Evolutionary conservation across 1,140 invertebrate genomes (phyloP), one percentile per base, ranked within the genome.

Genomic region (Bombus soroeensis): DNA sequence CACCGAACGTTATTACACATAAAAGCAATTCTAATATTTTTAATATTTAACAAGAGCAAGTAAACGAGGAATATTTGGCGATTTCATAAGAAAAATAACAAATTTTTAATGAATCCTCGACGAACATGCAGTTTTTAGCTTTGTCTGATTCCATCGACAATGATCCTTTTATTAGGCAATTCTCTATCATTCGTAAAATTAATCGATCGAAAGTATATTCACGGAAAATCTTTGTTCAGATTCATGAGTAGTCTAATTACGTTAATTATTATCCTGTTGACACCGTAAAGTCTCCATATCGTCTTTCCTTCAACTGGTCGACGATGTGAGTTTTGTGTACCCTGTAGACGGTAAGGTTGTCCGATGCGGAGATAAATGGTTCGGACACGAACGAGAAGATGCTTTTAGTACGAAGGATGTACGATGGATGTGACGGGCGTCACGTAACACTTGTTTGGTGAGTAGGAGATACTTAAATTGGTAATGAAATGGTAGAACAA

Each of bases 331-430:
- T 81, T 81, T 41, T 41, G 41, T 59, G 53, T 37, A 68, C 15
- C 32, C 28, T 32, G 34, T n/a, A 73, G 70, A 34, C 59, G 34
- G 13, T 73, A 15, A 66, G 59, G 34, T 47, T 75, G 59, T 47
- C 25, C 59, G 59, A 53, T 47, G 81, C 22, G 41, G 62, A 83
- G 81, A 83, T 83, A 83, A 83, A 76, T 83, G 81, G 59, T 76
- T n/a, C 32, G 59, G 59, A 34, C 81, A 68, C 72, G 81, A 47
- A 64, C 15, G 41, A 82, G 81, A 64, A 43, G 72, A 66, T 68
- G 81, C 59, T 76, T 68, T 68, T 80, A 43, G 77, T 68, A n/a
- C 34, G 72, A 72, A 64, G 71, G 39, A 74, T 43, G 25, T 37
- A 37, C 6, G 57, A 83, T 76, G 57, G 34, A 83, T 83, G 81